Conservation (phyloP, 2,888 invertebrate species). For the Drosophila buzzatii region DNA sequence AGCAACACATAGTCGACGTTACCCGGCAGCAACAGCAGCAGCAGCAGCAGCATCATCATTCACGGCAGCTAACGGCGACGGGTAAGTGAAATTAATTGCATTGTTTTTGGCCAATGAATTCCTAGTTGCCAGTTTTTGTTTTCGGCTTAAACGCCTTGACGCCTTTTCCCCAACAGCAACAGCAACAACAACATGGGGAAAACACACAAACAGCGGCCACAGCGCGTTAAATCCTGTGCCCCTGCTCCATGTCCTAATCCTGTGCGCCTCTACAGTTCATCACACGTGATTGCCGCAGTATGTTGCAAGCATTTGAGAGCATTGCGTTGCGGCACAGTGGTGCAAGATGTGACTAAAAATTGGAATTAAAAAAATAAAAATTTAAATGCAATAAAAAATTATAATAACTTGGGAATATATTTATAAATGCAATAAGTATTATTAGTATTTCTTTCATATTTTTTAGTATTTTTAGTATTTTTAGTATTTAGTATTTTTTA, state of each 20-base stretch:
- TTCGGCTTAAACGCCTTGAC: conserved; percentile 75
- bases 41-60: conserved; percentile 60
- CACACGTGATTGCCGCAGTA: conserved; percentile 64
- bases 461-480: too few relatives aligned
- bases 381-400: too few relatives aligned
- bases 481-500: too few relatives aligned
- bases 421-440: too few relatives aligned
- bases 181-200: conserved; percentile 25
- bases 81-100: conserved; percentile 85
- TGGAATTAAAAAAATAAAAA: too few relatives aligned
- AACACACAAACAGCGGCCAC: conserved; percentile 47
- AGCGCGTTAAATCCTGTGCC: conserved; percentile 30
- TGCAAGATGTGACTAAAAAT: neutral
- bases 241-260: conserved; percentile 19
- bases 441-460: too few relatives aligned
- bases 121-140: conserved; percentile 78
- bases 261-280: conserved; percentile 55
- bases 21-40: conserved; percentile 40
- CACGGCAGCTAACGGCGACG: conserved; percentile 65
- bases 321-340: conserved; percentile 45
- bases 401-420: too few relatives aligned
- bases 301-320: conserved; percentile 53
- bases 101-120: conserved; percentile 83
- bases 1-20: conserved; percentile 20
- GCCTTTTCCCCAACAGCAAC: conserved; percentile 64